These are phyloP conservation scores for Platycnemis pennipes DNA, from an alignment of 2,888 invertebrate genomes.

Conservation along the genomic window DNA sequence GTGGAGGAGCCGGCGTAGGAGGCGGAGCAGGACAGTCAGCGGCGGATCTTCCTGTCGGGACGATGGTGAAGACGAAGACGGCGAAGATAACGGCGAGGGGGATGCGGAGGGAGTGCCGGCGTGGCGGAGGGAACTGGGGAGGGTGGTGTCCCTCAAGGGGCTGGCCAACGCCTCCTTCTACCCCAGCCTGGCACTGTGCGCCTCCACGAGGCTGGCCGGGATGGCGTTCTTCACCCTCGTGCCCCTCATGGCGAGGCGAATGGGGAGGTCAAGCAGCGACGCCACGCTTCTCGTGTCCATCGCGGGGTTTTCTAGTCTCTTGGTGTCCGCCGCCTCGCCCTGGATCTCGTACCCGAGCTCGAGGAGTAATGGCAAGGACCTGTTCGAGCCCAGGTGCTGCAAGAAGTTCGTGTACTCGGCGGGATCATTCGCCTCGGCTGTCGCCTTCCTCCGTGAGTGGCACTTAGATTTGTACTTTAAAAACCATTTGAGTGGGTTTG, in stretches of 20 bases:
- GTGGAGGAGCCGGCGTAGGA: constrained; percentile 35
- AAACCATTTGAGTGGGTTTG: too few species aligned
- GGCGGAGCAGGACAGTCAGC: not conserved
- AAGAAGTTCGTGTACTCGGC: constrained; percentile 33
- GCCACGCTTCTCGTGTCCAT: constrained; percentile 17
- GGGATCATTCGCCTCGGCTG: constrained; percentile 11
- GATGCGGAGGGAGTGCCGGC: not conserved
- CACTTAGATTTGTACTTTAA: too few species aligned
- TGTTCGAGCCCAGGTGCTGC: constrained; percentile 43
- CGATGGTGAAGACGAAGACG: not conserved
- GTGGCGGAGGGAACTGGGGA: not conserved
- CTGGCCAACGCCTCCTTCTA: constrained; percentile 43
- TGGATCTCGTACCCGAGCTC: constrained; percentile 30
- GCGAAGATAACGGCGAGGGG: not conserved
- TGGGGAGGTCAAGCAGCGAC: constrained; percentile 36
- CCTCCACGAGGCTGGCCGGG: constrained; percentile 25
- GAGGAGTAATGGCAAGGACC: not conserved
- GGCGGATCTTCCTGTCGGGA: not conserved
- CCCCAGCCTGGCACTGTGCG: constrained; percentile 40
- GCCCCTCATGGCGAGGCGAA: not conserved
- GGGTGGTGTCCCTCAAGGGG: not conserved
- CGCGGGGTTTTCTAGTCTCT: constrained; percentile 50
- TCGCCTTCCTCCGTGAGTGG: constrained; percentile 29
- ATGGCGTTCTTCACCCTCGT: constrained; percentile 47
- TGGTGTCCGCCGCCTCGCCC: constrained; percentile 18